These are phyloP conservation scores for Polypedilum vanderplanki DNA, from an alignment of 1,140 invertebrate genomes.

Conservation along the genomic window DNA sequence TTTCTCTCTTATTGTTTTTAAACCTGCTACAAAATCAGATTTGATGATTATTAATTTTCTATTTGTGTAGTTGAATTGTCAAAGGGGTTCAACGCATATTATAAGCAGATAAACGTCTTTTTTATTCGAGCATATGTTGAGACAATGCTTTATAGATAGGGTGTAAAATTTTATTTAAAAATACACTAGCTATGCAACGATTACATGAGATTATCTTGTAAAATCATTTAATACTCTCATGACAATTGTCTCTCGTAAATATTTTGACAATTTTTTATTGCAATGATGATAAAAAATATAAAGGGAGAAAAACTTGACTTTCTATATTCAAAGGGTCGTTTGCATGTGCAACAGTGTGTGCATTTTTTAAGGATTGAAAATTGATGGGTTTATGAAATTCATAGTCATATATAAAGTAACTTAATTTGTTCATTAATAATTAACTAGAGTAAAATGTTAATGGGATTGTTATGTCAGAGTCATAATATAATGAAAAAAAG, in stretches of 20 bases:
- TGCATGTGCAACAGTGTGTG: no score
- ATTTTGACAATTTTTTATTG: background rate
- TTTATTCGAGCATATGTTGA: background rate
- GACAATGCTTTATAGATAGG: background rate
- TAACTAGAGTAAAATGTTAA: constrained; percentile 3
- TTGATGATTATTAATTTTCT: constrained; percentile 8
- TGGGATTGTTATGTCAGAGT: constrained; percentile 8
- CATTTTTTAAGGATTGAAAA: no score
- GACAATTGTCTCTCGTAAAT: constrained; percentile 2
- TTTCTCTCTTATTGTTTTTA: background rate
- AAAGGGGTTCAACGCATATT: background rate
- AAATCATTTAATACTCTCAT: constrained; percentile 7
- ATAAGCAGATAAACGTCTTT: background rate
- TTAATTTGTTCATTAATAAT: background rate
- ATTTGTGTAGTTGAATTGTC: background rate
- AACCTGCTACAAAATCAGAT: background rate
- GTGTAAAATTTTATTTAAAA: background rate
- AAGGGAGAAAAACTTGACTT: background rate
- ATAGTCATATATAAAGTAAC: no score
- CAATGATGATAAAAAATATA: background rate
- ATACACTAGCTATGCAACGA: background rate
- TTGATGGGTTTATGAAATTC: no score
- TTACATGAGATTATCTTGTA: constrained; percentile 18
- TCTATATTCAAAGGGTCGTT: no score
- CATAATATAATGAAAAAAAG: no score